A percentile compares a stretch with the other conserved stretches of the same genome.
Evolutionary conservation across 2,113 vertebrate species (phyloP).

Genomic region (Mola mola): DNA sequence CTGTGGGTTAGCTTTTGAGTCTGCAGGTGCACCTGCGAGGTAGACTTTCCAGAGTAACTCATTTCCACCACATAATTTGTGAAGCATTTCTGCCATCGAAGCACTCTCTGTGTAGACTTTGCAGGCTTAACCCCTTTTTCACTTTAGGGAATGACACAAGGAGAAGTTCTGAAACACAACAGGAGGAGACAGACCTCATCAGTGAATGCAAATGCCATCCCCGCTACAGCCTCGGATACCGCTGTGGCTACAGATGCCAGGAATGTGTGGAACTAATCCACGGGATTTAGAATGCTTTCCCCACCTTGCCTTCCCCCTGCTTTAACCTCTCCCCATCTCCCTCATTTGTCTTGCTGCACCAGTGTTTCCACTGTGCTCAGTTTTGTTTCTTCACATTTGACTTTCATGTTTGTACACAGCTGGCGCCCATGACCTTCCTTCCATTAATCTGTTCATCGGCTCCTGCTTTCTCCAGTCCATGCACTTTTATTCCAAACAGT

Average conservation of each 20-base stretch:
- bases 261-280: slow-evolving; percentile 68
- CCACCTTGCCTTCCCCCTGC: slow-evolving; percentile 21
- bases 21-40: not conserved
- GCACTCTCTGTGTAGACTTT: slow-evolving; percentile 16
- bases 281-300: slow-evolving; percentile 29
- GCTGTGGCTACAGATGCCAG: slow-evolving; percentile 35
- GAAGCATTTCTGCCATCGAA: slow-evolving; percentile 31
- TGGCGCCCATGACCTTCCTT: slow-evolving; percentile 29
- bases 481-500: slow-evolving; percentile 19
- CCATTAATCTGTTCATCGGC: slow-evolving; percentile 15
- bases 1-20: not conserved
- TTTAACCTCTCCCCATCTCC: slow-evolving; percentile 19
- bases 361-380: not conserved
- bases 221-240: slow-evolving; percentile 25
- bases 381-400: slow-evolving; percentile 4
- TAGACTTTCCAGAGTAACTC: slow-evolving; percentile 7
- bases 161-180: slow-evolving; percentile 36
- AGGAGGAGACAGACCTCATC: slow-evolving; percentile 52
- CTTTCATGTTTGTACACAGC: slow-evolving; percentile 6
- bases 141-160: slow-evolving; percentile 14
- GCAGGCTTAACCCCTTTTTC: slow-evolving; percentile 36
- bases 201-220: slow-evolving; percentile 58
- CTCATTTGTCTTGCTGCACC: slow-evolving; percentile 14
- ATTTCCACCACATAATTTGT: slow-evolving; percentile 27
- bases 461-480: slow-evolving; percentile 5